Evolutionary conservation across 2,113 vertebrate genomes (phyloP).

Genomic region (Cisticola juncidis): DNA sequence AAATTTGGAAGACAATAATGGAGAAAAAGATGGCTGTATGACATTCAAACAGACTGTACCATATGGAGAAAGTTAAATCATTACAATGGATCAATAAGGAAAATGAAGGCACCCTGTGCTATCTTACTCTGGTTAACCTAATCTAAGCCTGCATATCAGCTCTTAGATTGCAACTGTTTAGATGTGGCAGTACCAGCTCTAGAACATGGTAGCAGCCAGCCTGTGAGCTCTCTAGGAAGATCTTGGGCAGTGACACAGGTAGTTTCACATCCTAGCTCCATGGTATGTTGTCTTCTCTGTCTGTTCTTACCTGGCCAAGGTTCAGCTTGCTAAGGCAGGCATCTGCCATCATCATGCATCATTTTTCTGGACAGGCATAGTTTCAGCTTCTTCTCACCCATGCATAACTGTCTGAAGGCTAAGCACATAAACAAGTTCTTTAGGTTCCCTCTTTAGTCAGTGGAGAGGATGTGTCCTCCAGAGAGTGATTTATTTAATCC

Average conservation of each 20-base stretch:
- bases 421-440: background rate
- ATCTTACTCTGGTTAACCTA: background rate
- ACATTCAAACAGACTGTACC: background rate
- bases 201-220: background rate
- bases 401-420: background rate
- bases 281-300: background rate
- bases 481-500: constrained; percentile 14
- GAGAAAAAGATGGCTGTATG: background rate
- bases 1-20: background rate
- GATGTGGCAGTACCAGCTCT: background rate
- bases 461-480: background rate
- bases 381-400: background rate
- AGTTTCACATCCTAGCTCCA: background rate
- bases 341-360: background rate
- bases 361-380: background rate
- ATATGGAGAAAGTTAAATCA: background rate
- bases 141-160: background rate
- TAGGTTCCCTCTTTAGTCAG: background rate
- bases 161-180: background rate
- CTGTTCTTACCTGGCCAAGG: background rate
- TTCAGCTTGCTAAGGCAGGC: background rate
- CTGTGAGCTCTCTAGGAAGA: background rate
- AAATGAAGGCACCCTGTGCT: background rate
- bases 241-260: background rate
- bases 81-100: background rate